Evolutionary conservation across 2,113 vertebrate genomes (phyloP).

Genomic region (Tupaia tana): DNA sequence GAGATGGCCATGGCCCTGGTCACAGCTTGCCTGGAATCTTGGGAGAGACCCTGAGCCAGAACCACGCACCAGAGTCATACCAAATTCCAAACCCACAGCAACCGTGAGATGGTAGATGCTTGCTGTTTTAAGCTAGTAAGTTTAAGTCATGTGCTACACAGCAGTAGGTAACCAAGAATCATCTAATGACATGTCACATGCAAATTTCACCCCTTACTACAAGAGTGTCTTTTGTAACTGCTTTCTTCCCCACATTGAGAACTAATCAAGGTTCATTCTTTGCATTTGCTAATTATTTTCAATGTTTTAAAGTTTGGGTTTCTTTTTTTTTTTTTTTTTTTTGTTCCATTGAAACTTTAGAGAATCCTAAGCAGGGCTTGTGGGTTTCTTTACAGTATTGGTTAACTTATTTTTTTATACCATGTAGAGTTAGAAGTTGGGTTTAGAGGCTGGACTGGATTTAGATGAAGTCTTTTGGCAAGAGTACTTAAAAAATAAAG

Average conservation of each 20-base stretch:
- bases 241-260: neutral
- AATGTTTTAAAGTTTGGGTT: neutral
- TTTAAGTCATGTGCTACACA: neutral
- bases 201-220: neutral
- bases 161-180: neutral
- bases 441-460: neutral
- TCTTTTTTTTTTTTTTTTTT: neutral
- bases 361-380: neutral
- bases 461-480: neutral
- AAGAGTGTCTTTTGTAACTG: neutral
- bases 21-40: neutral
- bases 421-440: neutral
- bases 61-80: neutral
- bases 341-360: neutral
- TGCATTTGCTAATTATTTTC: conserved; percentile 29
- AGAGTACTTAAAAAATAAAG: conserved; percentile 3
- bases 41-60: neutral
- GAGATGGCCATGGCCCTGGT: neutral
- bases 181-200: neutral
- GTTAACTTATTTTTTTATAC: neutral
- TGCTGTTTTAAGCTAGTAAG: neutral
- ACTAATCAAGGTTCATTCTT: neutral
- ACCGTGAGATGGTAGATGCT: neutral
- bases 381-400: neutral
- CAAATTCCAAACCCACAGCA: neutral